Evolutionary conservation across 2,113 vertebrate genomes (phyloP).

Genomic region (Oreochromis niloticus): DNA sequence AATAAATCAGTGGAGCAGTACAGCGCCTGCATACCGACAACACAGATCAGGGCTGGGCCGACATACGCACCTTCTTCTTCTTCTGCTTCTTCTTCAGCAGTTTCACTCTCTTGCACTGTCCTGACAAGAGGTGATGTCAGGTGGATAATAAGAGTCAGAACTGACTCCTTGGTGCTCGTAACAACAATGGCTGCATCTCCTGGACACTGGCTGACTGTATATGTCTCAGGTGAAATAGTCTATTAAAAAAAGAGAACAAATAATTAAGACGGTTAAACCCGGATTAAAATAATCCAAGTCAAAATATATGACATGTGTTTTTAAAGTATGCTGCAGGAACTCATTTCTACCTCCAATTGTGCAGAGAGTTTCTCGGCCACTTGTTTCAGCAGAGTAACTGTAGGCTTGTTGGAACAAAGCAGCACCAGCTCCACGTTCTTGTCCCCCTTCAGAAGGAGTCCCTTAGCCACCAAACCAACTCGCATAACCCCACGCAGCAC

Average conservation of each 20-base stretch:
- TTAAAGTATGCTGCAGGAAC: neutral
- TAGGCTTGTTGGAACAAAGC: constrained; percentile 87
- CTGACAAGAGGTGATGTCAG: constrained; percentile 88
- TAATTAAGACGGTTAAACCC: neutral
- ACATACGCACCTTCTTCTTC: constrained; percentile 83
- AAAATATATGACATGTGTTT: neutral
- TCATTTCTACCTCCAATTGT: constrained; percentile 79
- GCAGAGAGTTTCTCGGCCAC: constrained; percentile 82
- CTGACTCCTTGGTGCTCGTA: constrained; percentile 81
- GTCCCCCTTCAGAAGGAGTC: constrained; percentile 90
- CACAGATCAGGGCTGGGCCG: constrained; percentile 26
- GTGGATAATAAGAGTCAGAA: constrained; percentile 82
- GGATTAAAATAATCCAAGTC: neutral
- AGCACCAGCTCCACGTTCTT: constrained; percentile 89
- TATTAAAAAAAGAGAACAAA: neutral
- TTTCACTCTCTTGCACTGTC: constrained; percentile 73
- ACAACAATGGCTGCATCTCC: constrained; percentile 81
- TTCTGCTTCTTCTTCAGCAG: constrained; percentile 84
- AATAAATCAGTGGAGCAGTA: constrained; percentile 29
- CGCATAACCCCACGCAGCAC: constrained; percentile 88
- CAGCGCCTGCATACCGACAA: constrained; percentile 6
- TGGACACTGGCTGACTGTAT: constrained; percentile 78
- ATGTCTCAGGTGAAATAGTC: constrained; percentile 76
- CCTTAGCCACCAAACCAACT: constrained; percentile 91
- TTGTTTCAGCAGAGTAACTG: constrained; percentile 78